These are phyloP conservation scores for Stenolophus ochropezus DNA, from an alignment of 2,888 invertebrate genomes.

Conservation along the genomic window DNA sequence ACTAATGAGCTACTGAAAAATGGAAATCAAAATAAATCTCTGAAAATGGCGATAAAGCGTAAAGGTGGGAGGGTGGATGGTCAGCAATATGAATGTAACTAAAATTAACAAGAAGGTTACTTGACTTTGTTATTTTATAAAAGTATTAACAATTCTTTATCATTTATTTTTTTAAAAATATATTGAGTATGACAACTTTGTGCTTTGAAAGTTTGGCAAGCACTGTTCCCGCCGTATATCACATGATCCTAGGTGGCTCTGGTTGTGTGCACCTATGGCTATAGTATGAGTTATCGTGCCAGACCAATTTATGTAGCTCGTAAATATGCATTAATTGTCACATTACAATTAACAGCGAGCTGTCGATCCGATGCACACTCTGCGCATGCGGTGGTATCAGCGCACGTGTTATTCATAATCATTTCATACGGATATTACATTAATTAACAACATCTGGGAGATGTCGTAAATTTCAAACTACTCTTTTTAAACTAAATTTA, in stretches of 20 bases:
- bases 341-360: conserved; percentile 51
- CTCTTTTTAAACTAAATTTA: too few species aligned
- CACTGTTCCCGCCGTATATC: not conserved
- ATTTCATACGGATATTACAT: not conserved
- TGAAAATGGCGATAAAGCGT: too few species aligned
- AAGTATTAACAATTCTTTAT: too few species aligned
- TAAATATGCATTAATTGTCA: conserved; percentile 57
- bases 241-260: conserved; percentile 10
- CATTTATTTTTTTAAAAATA: too few species aligned
- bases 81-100: too few species aligned
- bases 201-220: not conserved
- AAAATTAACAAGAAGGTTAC: too few species aligned
- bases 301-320: conserved; percentile 43
- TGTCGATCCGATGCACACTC: conserved; percentile 1
- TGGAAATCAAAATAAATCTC: too few species aligned
- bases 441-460: not conserved
- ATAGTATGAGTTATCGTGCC: conserved; percentile 39
- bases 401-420: not conserved
- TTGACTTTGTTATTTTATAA: too few species aligned
- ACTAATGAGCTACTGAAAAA: too few species aligned
- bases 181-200: too few species aligned
- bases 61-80: too few species aligned
- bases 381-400: not conserved
- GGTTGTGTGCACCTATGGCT: conserved; percentile 8
- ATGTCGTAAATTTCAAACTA: too few species aligned